Evolutionary conservation across 2,113 vertebrate genomes (phyloP), one percentile per base, ranked within the genome.

Genomic region (Eclectus roratus): DNA sequence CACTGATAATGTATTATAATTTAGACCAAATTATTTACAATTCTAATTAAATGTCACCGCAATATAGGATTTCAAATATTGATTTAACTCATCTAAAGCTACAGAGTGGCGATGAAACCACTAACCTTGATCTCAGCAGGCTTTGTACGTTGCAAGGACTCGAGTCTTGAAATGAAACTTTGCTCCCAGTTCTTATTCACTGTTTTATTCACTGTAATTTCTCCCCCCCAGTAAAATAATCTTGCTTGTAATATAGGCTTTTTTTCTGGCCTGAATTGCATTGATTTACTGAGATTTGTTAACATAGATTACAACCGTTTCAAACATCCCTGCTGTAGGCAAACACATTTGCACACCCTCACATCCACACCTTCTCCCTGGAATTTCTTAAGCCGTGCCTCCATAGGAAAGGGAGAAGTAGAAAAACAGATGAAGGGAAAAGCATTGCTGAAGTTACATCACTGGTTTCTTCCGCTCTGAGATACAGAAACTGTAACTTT

Each of bases 1-100:
- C 33, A 31, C 44, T 65, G 31, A 72, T 52, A 68, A 90, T 28
- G 6, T 80, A 79, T 41, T 74, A 64, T 44, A 64, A 96, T 60
- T 90, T 44, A 5, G 8, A 81, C 16, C 47, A n/a, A 80, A 91
- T 73, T 89, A 89, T 95, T 95, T 88, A 88, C 28, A 72, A 88
- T 77, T 78, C 60, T 71, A 88, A 93, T 80, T 82, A 77, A 93
- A 94, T 71, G 55, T 55, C 27, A 28, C 44, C 17, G 44, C 44
- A 69, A 44, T 44, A 68, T 20, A 94, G 65, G 55, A 80, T 86
- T 86, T 53, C 8, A 2, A 35, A 28, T 83, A 72, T 64, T 47
- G 60, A 92, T 92, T 86, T 71, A 90, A 84, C 39, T 79, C 27
- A 16, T 47, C 43, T 64, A 37, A 46, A 77, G 50, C 81, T 68